Evolutionary conservation across 2,113 vertebrate genomes (phyloP).

Genomic region (Myxocyprinus asiaticus): DNA sequence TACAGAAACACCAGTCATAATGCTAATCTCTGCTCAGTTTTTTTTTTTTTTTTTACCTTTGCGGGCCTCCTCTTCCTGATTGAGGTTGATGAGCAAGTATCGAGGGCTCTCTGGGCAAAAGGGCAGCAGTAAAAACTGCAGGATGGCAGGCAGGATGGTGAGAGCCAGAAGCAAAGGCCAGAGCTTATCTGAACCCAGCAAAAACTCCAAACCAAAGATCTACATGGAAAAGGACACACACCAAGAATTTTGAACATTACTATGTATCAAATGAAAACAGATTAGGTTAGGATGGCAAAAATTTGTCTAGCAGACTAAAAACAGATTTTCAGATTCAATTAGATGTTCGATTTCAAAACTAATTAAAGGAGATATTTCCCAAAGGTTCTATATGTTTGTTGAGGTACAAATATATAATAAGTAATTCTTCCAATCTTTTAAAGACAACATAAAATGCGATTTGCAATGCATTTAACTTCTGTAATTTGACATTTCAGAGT

Average conservation of each 20-base stretch:
- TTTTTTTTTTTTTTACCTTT: constrained; percentile 64
- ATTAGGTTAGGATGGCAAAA: not conserved
- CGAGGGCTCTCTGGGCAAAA: constrained; percentile 80
- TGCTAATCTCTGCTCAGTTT: not conserved
- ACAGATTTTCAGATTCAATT: too few species aligned
- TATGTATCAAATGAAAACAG: not conserved
- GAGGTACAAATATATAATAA: too few species aligned
- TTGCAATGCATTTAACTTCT: too few species aligned
- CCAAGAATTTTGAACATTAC: too few species aligned
- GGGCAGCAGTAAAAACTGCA: constrained; percentile 75
- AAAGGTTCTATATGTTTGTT: not conserved
- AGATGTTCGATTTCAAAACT: too few species aligned
- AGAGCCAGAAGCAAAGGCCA: constrained; percentile 75
- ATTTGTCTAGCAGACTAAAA: not conserved
- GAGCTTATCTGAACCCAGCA: constrained; percentile 72
- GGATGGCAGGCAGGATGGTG: constrained; percentile 69
- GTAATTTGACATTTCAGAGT: too few species aligned
- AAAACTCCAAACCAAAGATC: constrained; percentile 73
- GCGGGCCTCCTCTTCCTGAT: constrained; percentile 73
- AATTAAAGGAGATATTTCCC: not conserved
- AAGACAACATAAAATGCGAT: too few species aligned
- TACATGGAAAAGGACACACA: constrained; percentile 44
- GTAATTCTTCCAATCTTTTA: too few species aligned
- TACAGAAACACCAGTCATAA: too few species aligned
- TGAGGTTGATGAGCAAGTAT: constrained; percentile 79